Evolutionary conservation across 2,797 vertebrate genomes (phyloP).

Genomic region (Ptychobarbus kaznakovi): DNA sequence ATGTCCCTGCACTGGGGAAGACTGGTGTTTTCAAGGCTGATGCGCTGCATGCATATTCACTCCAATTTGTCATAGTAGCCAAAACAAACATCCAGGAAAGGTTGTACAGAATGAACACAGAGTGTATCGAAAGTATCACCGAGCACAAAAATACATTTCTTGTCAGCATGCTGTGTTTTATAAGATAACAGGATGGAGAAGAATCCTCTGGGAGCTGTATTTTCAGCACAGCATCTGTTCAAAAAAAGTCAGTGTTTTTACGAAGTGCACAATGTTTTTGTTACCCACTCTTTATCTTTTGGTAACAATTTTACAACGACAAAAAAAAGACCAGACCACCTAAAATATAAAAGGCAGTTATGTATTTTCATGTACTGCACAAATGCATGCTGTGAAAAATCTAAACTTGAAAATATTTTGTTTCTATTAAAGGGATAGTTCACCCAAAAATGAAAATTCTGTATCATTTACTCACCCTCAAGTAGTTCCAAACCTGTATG

Average conservation of each 20-base stretch:
- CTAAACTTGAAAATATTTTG: neutral
- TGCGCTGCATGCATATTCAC: conserved; percentile 51
- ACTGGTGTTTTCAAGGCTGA: conserved; percentile 26
- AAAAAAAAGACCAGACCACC: neutral
- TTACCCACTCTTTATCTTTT: neutral
- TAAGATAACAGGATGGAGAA: conserved; percentile 55
- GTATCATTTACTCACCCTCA: too few relatives aligned
- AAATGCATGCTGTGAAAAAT: neutral
- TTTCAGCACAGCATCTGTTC: conserved; percentile 50
- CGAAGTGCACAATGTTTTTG: conserved; percentile 20
- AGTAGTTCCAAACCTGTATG: too few relatives aligned
- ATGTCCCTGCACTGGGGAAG: neutral
- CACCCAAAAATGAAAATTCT: too few relatives aligned
- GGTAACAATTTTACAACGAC: neutral
- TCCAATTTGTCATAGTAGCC: conserved; percentile 58
- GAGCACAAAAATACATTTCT: conserved; percentile 13
- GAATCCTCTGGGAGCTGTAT: conserved; percentile 41
- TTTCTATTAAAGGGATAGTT: too few relatives aligned
- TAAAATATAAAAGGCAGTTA: neutral
- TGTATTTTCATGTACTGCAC: neutral
- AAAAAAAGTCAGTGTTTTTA: conserved; percentile 49
- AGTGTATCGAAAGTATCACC: conserved; percentile 10
- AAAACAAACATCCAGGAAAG: conserved; percentile 48
- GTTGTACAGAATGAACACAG: conserved; percentile 25
- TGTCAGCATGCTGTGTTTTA: conserved; percentile 55